Conservation (phyloP, 1,140 invertebrate species). For the Drosophila prosaltans region DNA sequence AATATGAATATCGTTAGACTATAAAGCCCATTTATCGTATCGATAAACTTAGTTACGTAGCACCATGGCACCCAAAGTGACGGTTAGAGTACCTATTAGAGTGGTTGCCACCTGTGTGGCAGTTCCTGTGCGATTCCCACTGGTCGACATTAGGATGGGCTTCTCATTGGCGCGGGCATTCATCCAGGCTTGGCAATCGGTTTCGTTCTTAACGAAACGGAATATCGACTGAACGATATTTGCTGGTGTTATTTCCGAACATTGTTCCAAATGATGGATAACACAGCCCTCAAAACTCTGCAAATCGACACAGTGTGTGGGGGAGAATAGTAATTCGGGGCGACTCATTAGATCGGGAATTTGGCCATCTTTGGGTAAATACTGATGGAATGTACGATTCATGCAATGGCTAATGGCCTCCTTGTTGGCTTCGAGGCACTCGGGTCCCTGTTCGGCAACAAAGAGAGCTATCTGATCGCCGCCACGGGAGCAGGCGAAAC, state of each 20-base stretch:
- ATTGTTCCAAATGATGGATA: constrained; percentile 87
- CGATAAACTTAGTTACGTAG: constrained; percentile 31
- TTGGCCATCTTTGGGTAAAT: constrained; percentile 82
- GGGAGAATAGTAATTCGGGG: constrained; percentile 66
- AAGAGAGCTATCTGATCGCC: constrained; percentile 92
- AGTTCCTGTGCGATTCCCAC: constrained; percentile 45
- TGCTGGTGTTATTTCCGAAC: constrained; percentile 89
- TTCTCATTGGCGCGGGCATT: constrained; percentile 58
- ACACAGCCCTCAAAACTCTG: constrained; percentile 86
- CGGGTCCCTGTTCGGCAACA: constrained; percentile 89
- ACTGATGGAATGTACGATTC: constrained; percentile 85
- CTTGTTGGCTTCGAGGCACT: constrained; percentile 87
- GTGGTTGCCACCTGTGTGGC: constrained; percentile 20
- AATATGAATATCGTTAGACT: neutral
- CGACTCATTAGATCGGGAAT: constrained; percentile 68
- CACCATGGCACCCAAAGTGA: constrained; percentile 29
- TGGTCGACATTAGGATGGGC: constrained; percentile 52
- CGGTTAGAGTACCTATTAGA: constrained; percentile 32
- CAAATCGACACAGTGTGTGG: constrained; percentile 84
- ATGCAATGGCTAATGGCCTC: constrained; percentile 86
- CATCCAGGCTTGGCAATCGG: constrained; percentile 85
- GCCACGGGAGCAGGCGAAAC: constrained; percentile 90
- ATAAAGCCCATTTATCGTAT: neutral
- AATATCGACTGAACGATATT: constrained; percentile 91
- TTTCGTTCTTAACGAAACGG: constrained; percentile 88